Evolutionary conservation across 1,140 invertebrate genomes (phyloP), one percentile per base, ranked within the genome.

Genomic region (Varroa destructor): DNA sequence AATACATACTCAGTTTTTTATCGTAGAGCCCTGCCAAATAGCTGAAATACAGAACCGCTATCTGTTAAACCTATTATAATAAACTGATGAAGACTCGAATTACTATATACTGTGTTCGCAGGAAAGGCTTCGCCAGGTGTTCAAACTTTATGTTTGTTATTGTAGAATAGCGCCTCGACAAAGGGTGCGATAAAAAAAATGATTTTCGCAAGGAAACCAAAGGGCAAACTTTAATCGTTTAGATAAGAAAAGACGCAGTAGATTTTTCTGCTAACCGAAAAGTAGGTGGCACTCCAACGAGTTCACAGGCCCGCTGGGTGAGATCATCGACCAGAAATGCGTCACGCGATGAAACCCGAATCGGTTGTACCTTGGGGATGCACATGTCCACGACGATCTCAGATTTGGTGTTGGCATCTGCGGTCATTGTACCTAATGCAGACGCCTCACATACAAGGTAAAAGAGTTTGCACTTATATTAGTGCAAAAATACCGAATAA

Each of bases 261-360:
- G 8, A 51, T 5, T 5, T 5, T 51, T 6, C 3, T 12, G 40
- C 61, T 25, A n/a, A 67, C 61, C 61, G 10, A 46, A 43, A 67
- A 1, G 46, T 46, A 2, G 61, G 61, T 12, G 61, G 40, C 5
- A 67, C 46, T 37, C 61, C 61, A 25, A 40, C 46, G 2, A 67
- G 61, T 46, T 67, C 61, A 37, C 61, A 67, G 1, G 61, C 61
- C 46, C 61, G 40, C 61, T 67, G 61, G 36, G 8, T 67, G 5
- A 67, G 37, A 37, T 67, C 61, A 37, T 67, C 61, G 10, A 67
- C 61, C 14, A 40, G 12, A 67, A 43, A 67, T 36, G 61, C 61
- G 37, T 40, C 46, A 14, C 12, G 40, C 12, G 61, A 67, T 46
- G 40, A 40, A n/a, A 67, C 40, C 37, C 14, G 61, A 37, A 67